Conservation (phyloP, 2,113 vertebrate species). For the Athene noctua region DNA sequence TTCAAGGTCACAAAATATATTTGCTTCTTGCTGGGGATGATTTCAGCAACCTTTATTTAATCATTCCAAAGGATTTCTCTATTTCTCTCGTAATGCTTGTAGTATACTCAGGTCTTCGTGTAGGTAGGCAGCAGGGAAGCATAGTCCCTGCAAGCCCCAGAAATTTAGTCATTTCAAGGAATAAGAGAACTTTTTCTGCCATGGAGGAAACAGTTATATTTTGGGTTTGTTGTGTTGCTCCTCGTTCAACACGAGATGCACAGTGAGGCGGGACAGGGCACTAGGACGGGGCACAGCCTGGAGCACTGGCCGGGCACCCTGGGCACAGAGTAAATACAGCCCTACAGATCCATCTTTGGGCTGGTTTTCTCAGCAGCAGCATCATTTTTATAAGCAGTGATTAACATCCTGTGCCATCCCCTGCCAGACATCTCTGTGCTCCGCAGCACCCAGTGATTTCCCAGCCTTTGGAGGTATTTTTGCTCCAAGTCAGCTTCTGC, state of each 20-base stretch:
- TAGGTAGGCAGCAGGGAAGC: background rate
- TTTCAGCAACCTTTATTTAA: slow-evolving; percentile 31
- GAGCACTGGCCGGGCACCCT: background rate
- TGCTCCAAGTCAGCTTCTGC: background rate
- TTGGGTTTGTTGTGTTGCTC: background rate
- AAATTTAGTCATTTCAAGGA: background rate
- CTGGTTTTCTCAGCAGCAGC: background rate
- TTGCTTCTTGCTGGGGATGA: slow-evolving; percentile 20
- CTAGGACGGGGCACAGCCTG: background rate
- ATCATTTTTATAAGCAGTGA: background rate
- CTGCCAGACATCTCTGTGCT: background rate
- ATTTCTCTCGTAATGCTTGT: accelerated
- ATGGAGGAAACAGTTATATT: background rate
- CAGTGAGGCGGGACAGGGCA: background rate
- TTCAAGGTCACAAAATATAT: slow-evolving; percentile 49
- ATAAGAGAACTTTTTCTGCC: background rate
- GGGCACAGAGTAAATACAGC: background rate
- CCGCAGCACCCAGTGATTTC: background rate
- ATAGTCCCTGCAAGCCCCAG: background rate
- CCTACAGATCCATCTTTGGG: accelerated
- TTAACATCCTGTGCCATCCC: background rate
- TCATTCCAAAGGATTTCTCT: slow-evolving; percentile 7
- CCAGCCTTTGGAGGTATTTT: background rate
- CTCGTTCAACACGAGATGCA: background rate
- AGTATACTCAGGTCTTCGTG: background rate